These are phyloP conservation scores for Saimiri boliviensis DNA, from an alignment of 2,113 vertebrate genomes.

Conservation along the genomic window DNA sequence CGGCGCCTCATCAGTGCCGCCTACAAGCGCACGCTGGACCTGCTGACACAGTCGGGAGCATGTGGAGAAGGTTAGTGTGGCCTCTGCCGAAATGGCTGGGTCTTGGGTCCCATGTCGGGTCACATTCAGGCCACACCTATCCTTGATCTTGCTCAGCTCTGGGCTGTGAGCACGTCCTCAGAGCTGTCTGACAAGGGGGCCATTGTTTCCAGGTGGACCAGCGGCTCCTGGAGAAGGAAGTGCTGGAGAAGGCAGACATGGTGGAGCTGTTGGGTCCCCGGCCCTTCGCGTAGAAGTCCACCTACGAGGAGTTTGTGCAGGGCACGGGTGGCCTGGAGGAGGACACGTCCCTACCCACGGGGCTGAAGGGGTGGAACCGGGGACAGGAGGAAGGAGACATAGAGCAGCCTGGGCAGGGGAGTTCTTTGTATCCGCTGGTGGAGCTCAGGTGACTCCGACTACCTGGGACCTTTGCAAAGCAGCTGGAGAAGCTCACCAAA, in stretches of 20 bases:
- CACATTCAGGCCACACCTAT: rapidly evolving
- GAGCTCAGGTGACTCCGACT: too few species aligned
- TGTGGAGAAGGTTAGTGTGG: slow-evolving; percentile 78
- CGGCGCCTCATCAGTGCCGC: slow-evolving; percentile 80
- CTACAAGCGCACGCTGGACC: slow-evolving; percentile 79
- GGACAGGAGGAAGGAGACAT: slow-evolving; percentile 4
- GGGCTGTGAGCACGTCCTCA: neutral
- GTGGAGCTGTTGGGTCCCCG: slow-evolving; percentile 79
- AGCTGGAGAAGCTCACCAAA: neutral
- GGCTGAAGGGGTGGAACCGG: slow-evolving; percentile 81
- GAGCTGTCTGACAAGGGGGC: neutral
- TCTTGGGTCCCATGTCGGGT: rapidly evolving
- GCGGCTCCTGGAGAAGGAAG: slow-evolving; percentile 82
- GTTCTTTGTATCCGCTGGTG: neutral
- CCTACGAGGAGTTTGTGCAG: slow-evolving; percentile 83
- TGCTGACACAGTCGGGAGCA: slow-evolving; percentile 73
- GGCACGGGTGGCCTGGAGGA: slow-evolving; percentile 82
- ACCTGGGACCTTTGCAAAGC: neutral
- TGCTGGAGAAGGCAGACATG: slow-evolving; percentile 82
- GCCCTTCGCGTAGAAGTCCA: slow-evolving; percentile 80
- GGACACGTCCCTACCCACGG: slow-evolving; percentile 80
- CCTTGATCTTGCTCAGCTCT: neutral
- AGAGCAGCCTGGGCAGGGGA: neutral
- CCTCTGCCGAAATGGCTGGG: neutral
- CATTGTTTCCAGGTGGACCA: slow-evolving; percentile 75